These are phyloP conservation scores for Psix sp. DNA, from an alignment of 1,140 invertebrate species.

Conservation along the genomic window DNA sequence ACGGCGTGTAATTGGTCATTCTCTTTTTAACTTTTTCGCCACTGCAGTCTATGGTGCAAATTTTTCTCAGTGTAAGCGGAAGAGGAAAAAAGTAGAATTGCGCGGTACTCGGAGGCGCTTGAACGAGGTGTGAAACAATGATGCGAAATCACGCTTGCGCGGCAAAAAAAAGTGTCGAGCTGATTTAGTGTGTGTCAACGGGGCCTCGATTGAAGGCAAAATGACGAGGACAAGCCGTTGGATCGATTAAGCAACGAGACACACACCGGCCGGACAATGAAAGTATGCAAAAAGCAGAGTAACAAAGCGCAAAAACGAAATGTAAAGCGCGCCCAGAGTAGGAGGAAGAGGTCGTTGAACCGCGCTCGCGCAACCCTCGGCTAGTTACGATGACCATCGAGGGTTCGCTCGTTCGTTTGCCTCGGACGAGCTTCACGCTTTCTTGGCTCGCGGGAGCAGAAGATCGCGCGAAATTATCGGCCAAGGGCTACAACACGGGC, in stretches of 20 bases:
- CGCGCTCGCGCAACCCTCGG: slow-evolving; percentile 36
- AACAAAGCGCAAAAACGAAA: slow-evolving; percentile 16
- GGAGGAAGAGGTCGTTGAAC: slow-evolving; percentile 45
- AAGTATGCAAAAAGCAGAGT: not conserved
- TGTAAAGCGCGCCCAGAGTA: slow-evolving; percentile 5
- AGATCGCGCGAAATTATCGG: slow-evolving; percentile 57
- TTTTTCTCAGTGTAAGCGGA: no score
- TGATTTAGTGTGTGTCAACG: no score
- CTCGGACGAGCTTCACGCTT: slow-evolving; percentile 41
- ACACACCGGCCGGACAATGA: not conserved
- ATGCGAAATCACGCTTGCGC: no score
- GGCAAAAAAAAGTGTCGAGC: no score
- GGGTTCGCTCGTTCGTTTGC: slow-evolving; percentile 43
- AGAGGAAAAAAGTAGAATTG: no score
- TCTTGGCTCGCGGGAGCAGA: slow-evolving; percentile 16
- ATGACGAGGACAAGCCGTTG: no score
- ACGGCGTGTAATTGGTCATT: no score
- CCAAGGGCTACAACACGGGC: slow-evolving; percentile 46
- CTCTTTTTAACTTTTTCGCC: no score
- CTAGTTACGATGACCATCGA: slow-evolving; percentile 46
- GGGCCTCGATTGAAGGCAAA: no score
- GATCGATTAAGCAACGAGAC: not conserved
- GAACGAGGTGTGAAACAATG: no score
- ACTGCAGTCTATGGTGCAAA: no score
- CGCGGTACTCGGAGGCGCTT: no score